These are phyloP conservation scores for Ostrea edulis DNA, from an alignment of 1,140 invertebrate genomes.

Conservation along the genomic window DNA sequence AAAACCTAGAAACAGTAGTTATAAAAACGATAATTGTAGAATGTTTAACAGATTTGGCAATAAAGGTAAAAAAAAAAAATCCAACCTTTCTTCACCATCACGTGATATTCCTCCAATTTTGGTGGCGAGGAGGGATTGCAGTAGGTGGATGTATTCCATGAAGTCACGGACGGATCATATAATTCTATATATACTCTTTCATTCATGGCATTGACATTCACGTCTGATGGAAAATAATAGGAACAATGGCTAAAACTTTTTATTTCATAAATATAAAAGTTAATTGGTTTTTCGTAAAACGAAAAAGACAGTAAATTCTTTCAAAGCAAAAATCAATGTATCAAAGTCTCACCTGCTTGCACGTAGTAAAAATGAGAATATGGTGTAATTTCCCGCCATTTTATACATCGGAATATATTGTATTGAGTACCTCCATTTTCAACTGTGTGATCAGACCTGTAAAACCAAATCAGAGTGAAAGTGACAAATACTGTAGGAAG, in stretches of 20 bases:
- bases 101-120: constrained; percentile 48
- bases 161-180: constrained; percentile 32
- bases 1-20: neutral
- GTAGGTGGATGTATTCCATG: constrained; percentile 34
- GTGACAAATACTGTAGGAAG: neutral
- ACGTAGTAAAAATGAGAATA: constrained; percentile 43
- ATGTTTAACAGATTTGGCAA: neutral
- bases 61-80: neutral
- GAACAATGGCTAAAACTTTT: no score
- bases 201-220: constrained; percentile 45
- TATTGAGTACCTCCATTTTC: constrained; percentile 12
- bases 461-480: neutral
- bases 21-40: neutral
- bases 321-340: no score
- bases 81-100: constrained; percentile 52
- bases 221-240: constrained; percentile 35
- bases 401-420: constrained; percentile 31
- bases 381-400: constrained; percentile 40
- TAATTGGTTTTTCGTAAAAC: no score
- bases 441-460: constrained; percentile 33
- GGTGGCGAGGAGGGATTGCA: constrained; percentile 12
- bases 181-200: constrained; percentile 25
- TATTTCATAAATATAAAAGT: no score
- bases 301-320: no score
- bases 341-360: neutral